Evolutionary conservation across 2,888 invertebrate species (phyloP), one percentile per base, ranked within the genome.

Genomic region (Salticus scenicus): DNA sequence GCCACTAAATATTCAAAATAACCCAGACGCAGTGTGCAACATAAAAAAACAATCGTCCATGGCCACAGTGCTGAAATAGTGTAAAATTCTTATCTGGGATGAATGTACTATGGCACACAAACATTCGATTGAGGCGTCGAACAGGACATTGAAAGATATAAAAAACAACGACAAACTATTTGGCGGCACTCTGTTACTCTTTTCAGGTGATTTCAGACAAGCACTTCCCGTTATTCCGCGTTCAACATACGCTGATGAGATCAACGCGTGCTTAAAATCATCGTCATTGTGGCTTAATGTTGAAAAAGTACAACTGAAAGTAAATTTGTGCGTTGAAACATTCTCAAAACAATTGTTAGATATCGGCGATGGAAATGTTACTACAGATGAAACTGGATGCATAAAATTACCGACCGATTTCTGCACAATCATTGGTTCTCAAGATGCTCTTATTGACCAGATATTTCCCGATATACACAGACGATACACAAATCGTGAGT

Each of bases 61-160:
- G 31, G 20, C 2, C n/a, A 66, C n/a, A 66, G n/a, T 66, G 8
- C 31, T 66, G 17, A 14, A 66, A 31, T 14, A 0, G 24, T 66
- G 66, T 31, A 14, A 30, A 31, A 37, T 78, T 31, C 1, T 66
- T 30, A 66, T 66, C 0, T 66, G 66, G 2, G 12, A 66, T n/a
- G 31, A 66, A 66, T 66, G 30, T 7, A 66, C 66, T 1, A 66
- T 10, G 66, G 30, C 66, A n/a, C 66, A 66, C 66, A 66, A 66
- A 31, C 4, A 28, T 20, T n/a, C 31, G 24, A 0, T 66, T 12
- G 66, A 66, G n/a, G 30, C 66, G 30, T 8, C 30, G n/a, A 10
- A 66, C 5, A 4, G 2, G 4, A 66, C 66, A 0, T 0, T 30
- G 12, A 28, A 66, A 31, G 66, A 30, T 31, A 4, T 66, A 1